phyloP scores from a whole-genome alignment of 1,140 invertebrate species.

The Harpegnathos saltator region DNA sequence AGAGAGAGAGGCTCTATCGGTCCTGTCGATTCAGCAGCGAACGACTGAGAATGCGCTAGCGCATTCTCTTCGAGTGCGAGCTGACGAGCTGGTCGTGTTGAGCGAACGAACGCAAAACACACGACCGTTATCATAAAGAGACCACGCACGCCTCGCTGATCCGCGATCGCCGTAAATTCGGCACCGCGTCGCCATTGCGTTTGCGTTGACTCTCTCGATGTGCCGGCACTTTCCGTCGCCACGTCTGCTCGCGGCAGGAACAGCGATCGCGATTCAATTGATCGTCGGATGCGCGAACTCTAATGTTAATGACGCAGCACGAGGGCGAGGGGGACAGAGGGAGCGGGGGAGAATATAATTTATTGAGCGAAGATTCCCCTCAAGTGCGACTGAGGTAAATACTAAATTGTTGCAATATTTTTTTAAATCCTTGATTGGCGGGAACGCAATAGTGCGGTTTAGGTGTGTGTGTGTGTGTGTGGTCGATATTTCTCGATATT shows the following conservation, averaged over 20 bases:
- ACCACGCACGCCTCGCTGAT: constrained; percentile 23
- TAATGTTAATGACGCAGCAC: constrained; percentile 65
- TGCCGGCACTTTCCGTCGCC: neutral
- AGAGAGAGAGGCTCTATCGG: too few species aligned
- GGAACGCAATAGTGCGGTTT: too few species aligned
- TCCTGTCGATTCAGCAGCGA: constrained; percentile 50
- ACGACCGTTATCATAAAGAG: constrained; percentile 41
- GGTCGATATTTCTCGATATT: too few species aligned
- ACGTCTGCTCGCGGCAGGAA: constrained; percentile 10
- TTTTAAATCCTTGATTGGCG: too few species aligned
- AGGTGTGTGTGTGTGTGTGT: too few species aligned
- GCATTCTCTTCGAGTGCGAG: too few species aligned
- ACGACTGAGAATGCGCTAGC: constrained; percentile 42
- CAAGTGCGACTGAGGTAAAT: too few species aligned
- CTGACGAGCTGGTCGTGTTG: neutral
- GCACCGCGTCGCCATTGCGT: too few species aligned
- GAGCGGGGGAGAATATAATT: too few species aligned
- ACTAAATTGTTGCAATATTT: too few species aligned
- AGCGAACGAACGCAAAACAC: constrained; percentile 4
- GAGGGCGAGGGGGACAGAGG: neutral
- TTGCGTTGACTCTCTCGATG: neutral
- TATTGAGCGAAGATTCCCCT: too few species aligned
- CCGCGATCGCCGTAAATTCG: constrained; percentile 32
- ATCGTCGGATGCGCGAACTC: constrained; percentile 6
- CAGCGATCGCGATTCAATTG: constrained; percentile 40